Base-by-base conservation (phyloP, 2,797 vertebrate genomes). In the Gobio occitaniae region DNA sequence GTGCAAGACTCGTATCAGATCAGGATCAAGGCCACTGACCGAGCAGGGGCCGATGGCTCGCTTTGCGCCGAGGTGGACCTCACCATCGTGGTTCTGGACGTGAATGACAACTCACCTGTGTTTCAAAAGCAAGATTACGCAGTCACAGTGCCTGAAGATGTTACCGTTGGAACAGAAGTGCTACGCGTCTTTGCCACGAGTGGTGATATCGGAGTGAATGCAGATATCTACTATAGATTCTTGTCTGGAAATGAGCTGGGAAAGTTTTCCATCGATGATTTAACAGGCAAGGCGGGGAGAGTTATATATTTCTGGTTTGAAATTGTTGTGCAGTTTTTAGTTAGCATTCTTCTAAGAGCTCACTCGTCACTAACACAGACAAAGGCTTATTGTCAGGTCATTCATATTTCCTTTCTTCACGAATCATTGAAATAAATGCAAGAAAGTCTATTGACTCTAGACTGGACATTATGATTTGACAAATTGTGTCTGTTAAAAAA, bases 81-180 rank as follows among this genome's bases (percentile, higher is more conserved):
- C 61, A 92, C 96, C 8, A 92, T 99, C 83, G 93, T 97, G 77
- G 96, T 99, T 83, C 89, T 99, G 93, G 98, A 99, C 80, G 97
- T 99, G 89, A 99, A 99, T 61, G 98, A 99, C 92, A 99, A 99
- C 52, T 97, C 97, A 0, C 98, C 98, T 0, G 96, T 98, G 78
- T 99, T 99, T 93, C 97, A 98, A 90, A 96, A 96, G 36, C 95
- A 95, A 79, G 97, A 99, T 61, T 99, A 99, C 3, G 89, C 95
- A 1, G 93, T 96, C 65, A 96, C 95, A 0, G 94, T 99, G 32
- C 96, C 97, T 0, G 98, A 99, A 90, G 97, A 99, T 69, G 88
- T 96, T 1, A 92, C 96, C 0, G 76, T 97, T 15, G 97, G 98
- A 82, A 96, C 97, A 0, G 96, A 99, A 92, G 91, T 99, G 83